Base-by-base conservation (phyloP, 2,113 vertebrate species). In the Morone saxatilis region DNA sequence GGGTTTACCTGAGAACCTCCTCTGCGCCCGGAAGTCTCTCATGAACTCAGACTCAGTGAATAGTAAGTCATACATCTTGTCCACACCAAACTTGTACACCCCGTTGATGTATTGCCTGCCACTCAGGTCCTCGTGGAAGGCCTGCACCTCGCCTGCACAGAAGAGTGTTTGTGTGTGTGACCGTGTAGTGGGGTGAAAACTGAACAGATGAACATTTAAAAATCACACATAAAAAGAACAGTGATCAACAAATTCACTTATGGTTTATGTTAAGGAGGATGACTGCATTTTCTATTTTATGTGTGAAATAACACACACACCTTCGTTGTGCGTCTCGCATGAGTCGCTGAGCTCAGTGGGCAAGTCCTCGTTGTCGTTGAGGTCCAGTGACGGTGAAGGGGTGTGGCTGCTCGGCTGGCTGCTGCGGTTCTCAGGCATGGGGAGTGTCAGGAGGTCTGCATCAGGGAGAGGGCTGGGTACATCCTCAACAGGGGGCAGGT, bases 401-500 rank as follows among this genome's bases (percentile, higher is more conserved):
- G 11, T 20, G 20, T 7, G 40, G 41, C 36, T 40, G 57, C 57
- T 60, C 31, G 36, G 25, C 13, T 16, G 57, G 14, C 38, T n/a
- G 6, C 11, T 25, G 56, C 41, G 20, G 5, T 22, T 65, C 11
- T 65, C 40, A 1, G 12, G 62, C 40, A 45, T 4, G 19, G 20
- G 80, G 13, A 87, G 38, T 53, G 71, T 53, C n/a, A 83, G 59
- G 20, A 86, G 71, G 92, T 96, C 76, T 93, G 94, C 77, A 94
- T 84, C 16, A 87, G 67, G 54, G 2, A 87, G 88, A 9, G 87
- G 89, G 0, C 95, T 93, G 0, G 91, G 84, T 71, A 95, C 91
- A 10, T 89, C 83, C 0, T 97, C 97, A 47, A 92, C 94, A 3
- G 57, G 57, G 85, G 94, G 90, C 31, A 95, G 95, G 41, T 97